Evolutionary conservation across 2,797 vertebrate genomes (phyloP), one percentile per base, ranked within the genome.

Genomic region (Chelon labrosus): DNA sequence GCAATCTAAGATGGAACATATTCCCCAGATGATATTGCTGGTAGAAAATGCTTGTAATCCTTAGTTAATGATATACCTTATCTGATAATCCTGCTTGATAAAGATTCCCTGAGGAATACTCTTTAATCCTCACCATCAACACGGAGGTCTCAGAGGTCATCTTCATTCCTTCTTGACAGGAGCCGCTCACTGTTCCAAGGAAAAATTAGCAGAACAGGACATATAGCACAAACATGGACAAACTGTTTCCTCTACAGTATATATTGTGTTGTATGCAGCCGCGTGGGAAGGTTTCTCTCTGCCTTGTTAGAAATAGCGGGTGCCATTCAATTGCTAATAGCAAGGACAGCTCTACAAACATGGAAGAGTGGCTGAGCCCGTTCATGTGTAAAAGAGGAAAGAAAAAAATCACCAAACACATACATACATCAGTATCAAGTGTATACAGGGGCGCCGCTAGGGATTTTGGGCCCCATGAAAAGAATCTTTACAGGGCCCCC

Each of bases 41-140:
- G 53, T 61, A 50, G 78, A 61, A 83, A 87, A 46, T 81, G 62
- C 54, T 31, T 1, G 65, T 93, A 94, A 93, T 93, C 91, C 89
- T 66, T 41, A 68, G 73, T 90, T 94, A 93, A 94, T 93, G 90
- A 93, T 93, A 93, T 93, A 88, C 80, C 54, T 91, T 76, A 90
- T 92, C 90, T 89, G 88, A 88, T 95, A 93, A 94, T 94, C 93
- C 88, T 44, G 66, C 75, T 44, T 87, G 85, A 91, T 91, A 85
- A 89, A 83, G 81, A 89, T 67, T 85, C 89, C 76, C 83, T 57
- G 52, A 79, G 75, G 79, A 90, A 88, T 89, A 83, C 70, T 87
- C 60, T 19, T 37, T 90, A 93, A 93, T 92, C 88, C 77, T 27
- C 58, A 27, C 7, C 19, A 74, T 85, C 69, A 82, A 76, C 76